Evolutionary conservation across 1,140 invertebrate genomes (phyloP).

Genomic region (Notospermus geniculatus): DNA sequence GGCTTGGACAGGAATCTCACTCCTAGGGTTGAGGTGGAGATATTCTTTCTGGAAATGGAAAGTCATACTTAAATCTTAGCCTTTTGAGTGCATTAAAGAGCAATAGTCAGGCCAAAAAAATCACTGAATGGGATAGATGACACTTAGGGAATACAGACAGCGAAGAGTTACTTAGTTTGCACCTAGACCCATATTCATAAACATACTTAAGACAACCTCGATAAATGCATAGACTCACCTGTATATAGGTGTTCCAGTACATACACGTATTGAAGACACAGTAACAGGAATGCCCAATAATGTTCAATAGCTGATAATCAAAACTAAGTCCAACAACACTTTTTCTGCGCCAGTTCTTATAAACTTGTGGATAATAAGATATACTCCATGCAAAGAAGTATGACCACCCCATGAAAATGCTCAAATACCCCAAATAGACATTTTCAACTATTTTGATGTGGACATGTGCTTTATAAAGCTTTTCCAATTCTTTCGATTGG

Average conservation of each 20-base stretch:
- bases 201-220: no score
- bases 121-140: no score
- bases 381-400: constrained; percentile 6
- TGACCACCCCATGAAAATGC: neutral
- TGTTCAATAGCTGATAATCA: constrained; percentile 7
- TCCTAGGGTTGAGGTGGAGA: constrained; percentile 3
- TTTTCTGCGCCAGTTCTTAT: neutral
- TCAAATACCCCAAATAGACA: constrained; percentile 7
- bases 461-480: constrained; percentile 4
- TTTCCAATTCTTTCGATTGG: neutral
- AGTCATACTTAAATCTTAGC: no score
- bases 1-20: constrained; percentile 8
- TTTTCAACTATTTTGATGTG: constrained; percentile 4
- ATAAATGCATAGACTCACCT: neutral
- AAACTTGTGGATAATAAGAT: constrained; percentile 7
- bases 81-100: no score
- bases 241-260: constrained; percentile 5
- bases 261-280: constrained; percentile 4
- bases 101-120: no score
- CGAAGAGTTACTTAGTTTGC: no score
- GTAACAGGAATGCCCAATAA: constrained; percentile 8
- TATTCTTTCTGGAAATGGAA: neutral
- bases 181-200: no score
- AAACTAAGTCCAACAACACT: constrained; percentile 8
- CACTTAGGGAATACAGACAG: no score